Evolutionary conservation across 2,113 vertebrate species (phyloP), one percentile per base, ranked within the genome.

Genomic region (Caloenas nicobarica): DNA sequence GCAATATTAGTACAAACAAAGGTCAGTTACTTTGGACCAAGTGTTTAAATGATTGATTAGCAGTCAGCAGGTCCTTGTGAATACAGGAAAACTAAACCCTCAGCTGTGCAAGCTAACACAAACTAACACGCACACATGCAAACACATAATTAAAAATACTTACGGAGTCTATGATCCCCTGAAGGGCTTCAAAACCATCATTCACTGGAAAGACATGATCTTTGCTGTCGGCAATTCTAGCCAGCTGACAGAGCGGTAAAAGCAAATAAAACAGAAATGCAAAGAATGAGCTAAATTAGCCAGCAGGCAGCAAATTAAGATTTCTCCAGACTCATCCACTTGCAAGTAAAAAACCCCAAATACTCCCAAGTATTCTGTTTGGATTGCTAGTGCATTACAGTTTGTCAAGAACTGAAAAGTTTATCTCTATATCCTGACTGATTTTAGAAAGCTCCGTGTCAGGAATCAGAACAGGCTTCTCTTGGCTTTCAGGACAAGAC

Each of bases 121-220:
- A 48, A 66, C 28, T 9, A 34, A 65, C 28, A 31, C 2, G 10
- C 54, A 64, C 3, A 5, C 62, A 56, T 11, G 33, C 61, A 50
- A 48, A 53, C 16, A n/a, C 28, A 34, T 6, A 26, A 7, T 29
- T 18, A 58, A 23, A 57, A 64, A 56, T 92, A 96, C 99, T 99
- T 97, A 99, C 99, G 13, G 99, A 99, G 96, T 99, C 98, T 13
- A 99, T 99, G 96, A 99, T 98, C 16, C 99, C 98, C 93, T 99
- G 99, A 85, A 99, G 98, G 54, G 99, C 99, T 93, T 99, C 98
- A 84, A 99, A 99, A 23, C 99, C 99, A 13, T 99, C 99, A 19
- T 99, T 99, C n/a, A 99, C 99, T 5, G 99, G 99, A 95, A 99
- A 99, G 81, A 99, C 99, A 0, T 99, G 99, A 46, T 99, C 99